phyloP scores from a whole-genome alignment of 2,797 vertebrate species.

The Hephaestus fuliginosus region DNA sequence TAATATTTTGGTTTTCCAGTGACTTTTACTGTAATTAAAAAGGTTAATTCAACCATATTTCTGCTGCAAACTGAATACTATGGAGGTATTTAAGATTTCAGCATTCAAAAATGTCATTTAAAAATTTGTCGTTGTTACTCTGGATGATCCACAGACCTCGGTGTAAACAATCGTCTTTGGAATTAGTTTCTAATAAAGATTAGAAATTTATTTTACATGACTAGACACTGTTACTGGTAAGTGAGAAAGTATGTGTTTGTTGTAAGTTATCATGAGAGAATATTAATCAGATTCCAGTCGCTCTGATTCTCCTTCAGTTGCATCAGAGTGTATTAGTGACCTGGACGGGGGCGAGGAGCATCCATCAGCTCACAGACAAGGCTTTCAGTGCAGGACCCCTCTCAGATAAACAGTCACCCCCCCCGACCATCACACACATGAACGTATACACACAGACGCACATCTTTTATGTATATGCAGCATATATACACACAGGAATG shows the following conservation, averaged over 20 bases:
- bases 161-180: background rate
- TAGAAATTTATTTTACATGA: too few relatives aligned
- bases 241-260: background rate
- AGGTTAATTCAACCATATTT: background rate
- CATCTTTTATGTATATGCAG: slow-evolving; percentile 40
- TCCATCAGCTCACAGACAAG: slow-evolving; percentile 77
- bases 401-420: slow-evolving; percentile 76
- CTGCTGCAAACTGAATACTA: background rate
- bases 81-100: background rate
- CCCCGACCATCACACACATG: slow-evolving; percentile 47
- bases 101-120: background rate
- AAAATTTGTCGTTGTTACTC: background rate
- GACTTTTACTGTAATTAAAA: background rate
- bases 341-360: slow-evolving; percentile 55
- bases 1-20: background rate
- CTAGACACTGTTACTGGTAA: background rate
- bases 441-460: slow-evolving; percentile 28
- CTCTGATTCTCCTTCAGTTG: slow-evolving; percentile 21
- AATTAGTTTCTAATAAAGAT: background rate
- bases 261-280: background rate
- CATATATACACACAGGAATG: slow-evolving; percentile 53
- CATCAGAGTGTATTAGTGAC: slow-evolving; percentile 58
- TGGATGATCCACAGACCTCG: background rate
- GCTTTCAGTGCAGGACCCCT: slow-evolving; percentile 75
- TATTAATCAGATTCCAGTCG: slow-evolving; percentile 6